A percentile compares a stretch with the other conserved stretches of the same genome.
phyloP scores from a whole-genome alignment of 1,140 invertebrate species.

The Anastatus disparis region DNA sequence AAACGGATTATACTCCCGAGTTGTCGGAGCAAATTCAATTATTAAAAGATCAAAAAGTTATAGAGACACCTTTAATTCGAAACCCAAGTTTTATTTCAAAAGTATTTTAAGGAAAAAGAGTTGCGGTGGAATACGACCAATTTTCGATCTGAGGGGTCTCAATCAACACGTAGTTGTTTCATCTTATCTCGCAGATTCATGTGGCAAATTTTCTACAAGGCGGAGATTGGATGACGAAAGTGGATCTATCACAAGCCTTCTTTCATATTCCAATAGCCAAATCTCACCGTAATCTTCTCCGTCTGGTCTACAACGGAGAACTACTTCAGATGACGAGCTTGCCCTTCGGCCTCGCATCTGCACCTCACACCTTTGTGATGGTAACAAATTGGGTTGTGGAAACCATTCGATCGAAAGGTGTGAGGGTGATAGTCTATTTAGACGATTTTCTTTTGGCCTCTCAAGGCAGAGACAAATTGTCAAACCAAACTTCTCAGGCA shows the following conservation, averaged over 20 bases:
- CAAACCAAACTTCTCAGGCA: constrained; percentile 33
- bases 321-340: constrained; percentile 47
- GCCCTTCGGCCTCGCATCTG: constrained; percentile 52
- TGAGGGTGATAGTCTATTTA: constrained; percentile 46
- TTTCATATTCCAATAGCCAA: constrained; percentile 51
- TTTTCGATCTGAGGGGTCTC: constrained; percentile 47
- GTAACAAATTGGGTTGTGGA: constrained; percentile 57
- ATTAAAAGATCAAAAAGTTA: constrained; percentile 34
- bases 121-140: constrained; percentile 36
- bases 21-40: constrained; percentile 44
- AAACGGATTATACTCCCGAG: constrained; percentile 36
- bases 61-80: constrained; percentile 33
- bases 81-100: constrained; percentile 50
- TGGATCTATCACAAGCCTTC: constrained; percentile 40
- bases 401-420: constrained; percentile 41
- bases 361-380: constrained; percentile 51
- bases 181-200: too few relatives aligned
- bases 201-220: too few relatives aligned
- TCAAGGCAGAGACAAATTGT: constrained; percentile 45
- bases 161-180: too few relatives aligned
- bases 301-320: constrained; percentile 46
- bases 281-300: constrained; percentile 48
- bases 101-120: constrained; percentile 49
- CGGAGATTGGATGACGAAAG: too few relatives aligned
- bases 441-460: constrained; percentile 51